Evolutionary conservation across 1,140 invertebrate species (phyloP), one percentile per base, ranked within the genome.

Genomic region (Drosophila rhopaloa): DNA sequence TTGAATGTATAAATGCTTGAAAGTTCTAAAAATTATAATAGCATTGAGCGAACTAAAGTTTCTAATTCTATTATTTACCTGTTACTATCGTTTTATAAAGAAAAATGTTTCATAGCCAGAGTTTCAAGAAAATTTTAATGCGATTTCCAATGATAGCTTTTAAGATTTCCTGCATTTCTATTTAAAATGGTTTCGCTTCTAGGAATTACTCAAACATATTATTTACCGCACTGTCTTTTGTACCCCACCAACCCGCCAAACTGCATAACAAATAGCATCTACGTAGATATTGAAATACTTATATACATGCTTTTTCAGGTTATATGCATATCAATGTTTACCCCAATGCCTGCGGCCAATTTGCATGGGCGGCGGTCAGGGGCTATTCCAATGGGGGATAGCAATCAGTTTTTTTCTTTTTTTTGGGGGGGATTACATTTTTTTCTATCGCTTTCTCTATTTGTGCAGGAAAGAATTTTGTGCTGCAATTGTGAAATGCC

Each of bases 291-390:
- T 24, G 24, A 60, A 8, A 60, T 27, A 24, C 35, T 37, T 24
- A 60, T 35, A 10, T 40, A 37, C 16, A 27, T 32, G 66, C 24
- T 51, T 55, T 32, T 40, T 46, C 62, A 55, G 66, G 63, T 35
- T 56, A 57, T 71, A 48, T 71, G 67, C 65, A 71, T 70, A 71
- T 70, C 67, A 71, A 79, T 73, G 43, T 63, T 70, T 74, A 67
- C 59, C 66, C 68, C 76, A 60, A 85, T 70, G 82, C 81, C 82
- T 86, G 78, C 43, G 83, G 81, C 74, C 82, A 85, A 85, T 85
- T 85, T 85, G 61, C 68, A 71, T 75, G 51, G 59, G 61, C 63
- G 57, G 11, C 24, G 59, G 43, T 51, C 54, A 50, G 57, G 41
- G 41, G 48, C 60, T 65, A n/a, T 57, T 43, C 37, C 10, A 43